phyloP scores from a whole-genome alignment of 1,140 invertebrate genomes.

The Trissolcus basalis region DNA sequence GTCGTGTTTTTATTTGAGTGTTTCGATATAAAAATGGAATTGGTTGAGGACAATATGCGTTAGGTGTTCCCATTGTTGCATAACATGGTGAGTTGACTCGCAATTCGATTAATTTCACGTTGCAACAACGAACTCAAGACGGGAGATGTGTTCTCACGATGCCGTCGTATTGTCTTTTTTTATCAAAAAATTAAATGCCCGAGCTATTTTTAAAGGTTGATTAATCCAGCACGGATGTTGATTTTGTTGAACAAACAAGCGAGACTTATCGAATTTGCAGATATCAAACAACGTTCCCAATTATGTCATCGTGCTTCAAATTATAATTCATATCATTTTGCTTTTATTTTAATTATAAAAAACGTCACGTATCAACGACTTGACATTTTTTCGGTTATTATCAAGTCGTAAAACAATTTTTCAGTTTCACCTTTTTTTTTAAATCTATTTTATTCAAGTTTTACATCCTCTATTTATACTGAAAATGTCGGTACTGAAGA shows the following conservation, averaged over 20 bases:
- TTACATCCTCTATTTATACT: constrained; percentile 10
- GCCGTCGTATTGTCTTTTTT: constrained; percentile 21
- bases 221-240: background rate
- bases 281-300: constrained; percentile 8
- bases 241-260: background rate
- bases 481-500: constrained; percentile 22
- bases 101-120: background rate
- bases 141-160: constrained; percentile 9
- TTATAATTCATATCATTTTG: constrained; percentile 8
- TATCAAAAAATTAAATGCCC: constrained; percentile 42
- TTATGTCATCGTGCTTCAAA: constrained; percentile 43
- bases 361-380: background rate
- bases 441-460: background rate
- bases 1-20: constrained; percentile 47
- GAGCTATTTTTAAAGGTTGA: constrained; percentile 48
- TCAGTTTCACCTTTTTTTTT: no score
- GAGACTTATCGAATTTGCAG: background rate
- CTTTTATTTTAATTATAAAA: background rate
- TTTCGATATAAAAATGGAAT: constrained; percentile 33
- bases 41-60: constrained; percentile 6
- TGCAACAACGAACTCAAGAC: constrained; percentile 4
- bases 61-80: constrained; percentile 14
- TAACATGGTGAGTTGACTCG: constrained; percentile 13
- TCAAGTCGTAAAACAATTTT: no score
- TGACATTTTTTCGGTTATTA: no score